Base-by-base conservation (phyloP, 2,113 vertebrate species). In the Sebastes fasciatus region DNA sequence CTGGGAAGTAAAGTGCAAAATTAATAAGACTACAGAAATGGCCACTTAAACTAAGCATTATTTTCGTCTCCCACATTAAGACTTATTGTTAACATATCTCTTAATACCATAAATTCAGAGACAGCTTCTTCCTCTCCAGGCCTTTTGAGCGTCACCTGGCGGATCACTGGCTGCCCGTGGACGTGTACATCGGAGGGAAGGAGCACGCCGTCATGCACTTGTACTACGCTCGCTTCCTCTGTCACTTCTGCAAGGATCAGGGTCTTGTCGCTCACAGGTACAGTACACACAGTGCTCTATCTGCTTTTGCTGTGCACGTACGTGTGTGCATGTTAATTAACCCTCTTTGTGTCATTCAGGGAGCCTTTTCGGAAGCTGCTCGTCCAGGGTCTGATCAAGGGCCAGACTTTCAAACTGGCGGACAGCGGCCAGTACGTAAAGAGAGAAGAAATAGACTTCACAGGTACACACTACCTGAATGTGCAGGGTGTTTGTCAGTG, bases 161-260 rank as follows among this genome's bases (percentile, higher is more conserved):
- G 4, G 96, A 99, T 84, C 94, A 95, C 91, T 99, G 98, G 98
- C 95, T 99, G 95, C 98, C 98, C 1, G 98, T 99, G 88, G 98
- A 99, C 58, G 88, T 99, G 80, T 99, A 99, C 91, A 94, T 99
- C 0, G 98, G 98, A 12, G 98, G 98, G 58, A 99, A 99, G 83
- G 98, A 99, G 49, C 98, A 99, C 1, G 98, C 98, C 0, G 97
- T 99, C 85, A 98, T 99, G 98, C 98, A 99, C 82, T 91, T 99
- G 85, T 99, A 98, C 94, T 99, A 98, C 0, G 97, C 98, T 0
- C 96, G 98, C 42, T 99, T 99, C 94, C 93, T 99, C 42, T 96
- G 93, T 86, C 98, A 99, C 89, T 99, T 99, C 93, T 99, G 97
- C 93, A 94, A 93, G 43, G 94, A 96, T 52, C 96, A 97, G 51